Base-by-base conservation (phyloP, 2,113 vertebrate genomes). In the Pholis gunnellus region DNA sequence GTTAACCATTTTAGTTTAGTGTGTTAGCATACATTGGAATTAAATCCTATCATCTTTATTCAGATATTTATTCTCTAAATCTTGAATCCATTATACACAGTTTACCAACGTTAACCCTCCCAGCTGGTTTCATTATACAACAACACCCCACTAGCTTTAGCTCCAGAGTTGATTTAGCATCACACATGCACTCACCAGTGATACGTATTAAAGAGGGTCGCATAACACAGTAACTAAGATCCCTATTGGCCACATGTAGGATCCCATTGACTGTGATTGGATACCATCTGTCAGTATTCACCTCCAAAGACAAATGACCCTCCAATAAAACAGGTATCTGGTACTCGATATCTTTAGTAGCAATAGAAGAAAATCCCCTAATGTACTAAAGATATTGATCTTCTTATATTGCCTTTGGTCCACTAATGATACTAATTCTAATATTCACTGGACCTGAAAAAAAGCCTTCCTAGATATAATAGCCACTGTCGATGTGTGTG, bases 351-450 rank as follows among this genome's bases (percentile, higher is more conserved):
- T 59, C 25, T 59, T 14, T 15, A 59, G 54, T 14, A 57, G 56
- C 56, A 59, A n/a, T 52, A 22, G 50, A 5, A 52, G 18, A n/a
- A 52, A 59, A 59, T 87, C 82, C 86, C 89, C 87, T 86, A 60
- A 87, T 83, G 65, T 72, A 75, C 82, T 76, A 85, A 89, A 92
- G 61, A 42, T 90, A 94, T 93, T 73, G 91, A 91, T 93, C 87
- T 84, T 75, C 71, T 85, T 78, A 81, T 83, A 87, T 75, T 88
- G 77, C 81, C 88, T 88, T 83, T 82, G 18, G 82, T 64, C 56
- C 79, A 73, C 61, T 93, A 91, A 92, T 92, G 87, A 91, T 87
- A 89, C 84, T 90, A 93, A 91, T 94, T 93, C 82, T 89, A 87
- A 86, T 83, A 89, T 82, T 85, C 89, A 93, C 44, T 92, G 88